Evolutionary conservation across 2,888 invertebrate genomes (phyloP).

Genomic region (Latrodectus elegans): DNA sequence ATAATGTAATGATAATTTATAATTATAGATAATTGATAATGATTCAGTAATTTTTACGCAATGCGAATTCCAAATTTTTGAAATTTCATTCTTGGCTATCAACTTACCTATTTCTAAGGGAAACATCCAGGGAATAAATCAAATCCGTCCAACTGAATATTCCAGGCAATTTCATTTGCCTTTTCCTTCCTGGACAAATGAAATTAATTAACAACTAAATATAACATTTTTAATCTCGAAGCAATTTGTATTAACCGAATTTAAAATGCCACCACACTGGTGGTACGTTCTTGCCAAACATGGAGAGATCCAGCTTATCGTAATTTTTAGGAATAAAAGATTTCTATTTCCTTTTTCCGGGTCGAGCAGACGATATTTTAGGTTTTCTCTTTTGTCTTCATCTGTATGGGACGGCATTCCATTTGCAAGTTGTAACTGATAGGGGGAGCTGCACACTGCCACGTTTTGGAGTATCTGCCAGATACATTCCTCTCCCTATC

Average conservation of each 20-base stretch:
- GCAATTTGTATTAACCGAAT: conserved; percentile 40
- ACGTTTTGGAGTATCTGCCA: conserved; percentile 44
- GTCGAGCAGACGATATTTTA: conserved; percentile 46
- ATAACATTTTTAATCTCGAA: conserved; percentile 50
- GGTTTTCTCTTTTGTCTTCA: conserved; percentile 48
- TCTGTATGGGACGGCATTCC: conserved; percentile 30
- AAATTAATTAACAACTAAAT: conserved; percentile 60
- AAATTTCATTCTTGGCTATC: neutral
- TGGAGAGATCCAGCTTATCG: conserved; percentile 40
- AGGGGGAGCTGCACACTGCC: conserved; percentile 4
- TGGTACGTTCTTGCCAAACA: neutral
- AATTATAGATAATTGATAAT: too few relatives aligned
- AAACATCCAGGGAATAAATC: neutral
- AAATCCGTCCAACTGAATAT: neutral
- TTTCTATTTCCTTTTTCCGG: conserved; percentile 63
- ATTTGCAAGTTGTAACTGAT: conserved; percentile 30
- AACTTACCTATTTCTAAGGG: too few relatives aligned
- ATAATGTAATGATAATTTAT: too few relatives aligned
- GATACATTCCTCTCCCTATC: conserved; percentile 17
- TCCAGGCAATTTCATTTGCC: conserved; percentile 33
- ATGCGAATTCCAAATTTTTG: neutral
- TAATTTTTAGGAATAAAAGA: conserved; percentile 62
- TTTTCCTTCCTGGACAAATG: conserved; percentile 48
- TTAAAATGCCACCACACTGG: conserved; percentile 40
- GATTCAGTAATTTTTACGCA: too few relatives aligned